A percentile compares a stretch with the other conserved stretches of the same genome.
Conservation (phyloP, 2,113 vertebrate genomes). For the Labeo catla region DNA sequence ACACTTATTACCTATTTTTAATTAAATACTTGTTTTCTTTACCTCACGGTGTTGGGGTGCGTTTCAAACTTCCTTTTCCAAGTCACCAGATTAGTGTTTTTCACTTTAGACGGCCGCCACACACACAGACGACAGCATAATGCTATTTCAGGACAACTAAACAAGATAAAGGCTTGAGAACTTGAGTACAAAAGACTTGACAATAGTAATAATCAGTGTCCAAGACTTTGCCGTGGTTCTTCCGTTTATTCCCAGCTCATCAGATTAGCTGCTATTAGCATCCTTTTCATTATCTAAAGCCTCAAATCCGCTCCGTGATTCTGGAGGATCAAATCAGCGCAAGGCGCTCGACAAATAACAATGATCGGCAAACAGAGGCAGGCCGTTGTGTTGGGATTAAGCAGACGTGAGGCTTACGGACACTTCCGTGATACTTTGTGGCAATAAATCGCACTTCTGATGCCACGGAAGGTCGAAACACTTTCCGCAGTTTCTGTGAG, state of each 20-base stretch:
- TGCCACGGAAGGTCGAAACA: background rate
- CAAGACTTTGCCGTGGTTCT: background rate
- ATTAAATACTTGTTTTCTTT: no score
- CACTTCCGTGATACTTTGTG: background rate
- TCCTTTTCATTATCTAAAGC: conserved; percentile 43
- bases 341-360: conserved; percentile 28
- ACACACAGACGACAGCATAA: conserved; percentile 10
- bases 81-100: background rate
- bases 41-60: background rate
- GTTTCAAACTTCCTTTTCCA: conserved; percentile 9
- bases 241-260: background rate
- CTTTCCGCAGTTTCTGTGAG: background rate
- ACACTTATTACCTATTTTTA: no score
- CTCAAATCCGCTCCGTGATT: conserved; percentile 19
- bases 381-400: conserved; percentile 16
- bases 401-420: background rate
- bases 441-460: background rate
- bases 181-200: background rate
- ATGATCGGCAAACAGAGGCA: background rate
- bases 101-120: background rate
- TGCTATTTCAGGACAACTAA: background rate
- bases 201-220: conserved; percentile 27
- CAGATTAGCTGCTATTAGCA: conserved; percentile 49
- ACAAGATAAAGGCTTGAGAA: background rate
- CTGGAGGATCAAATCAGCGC: conserved; percentile 37